Evolutionary conservation across 2,888 invertebrate genomes (phyloP), one percentile per base, ranked within the genome.

Genomic region (Nomada flava): DNA sequence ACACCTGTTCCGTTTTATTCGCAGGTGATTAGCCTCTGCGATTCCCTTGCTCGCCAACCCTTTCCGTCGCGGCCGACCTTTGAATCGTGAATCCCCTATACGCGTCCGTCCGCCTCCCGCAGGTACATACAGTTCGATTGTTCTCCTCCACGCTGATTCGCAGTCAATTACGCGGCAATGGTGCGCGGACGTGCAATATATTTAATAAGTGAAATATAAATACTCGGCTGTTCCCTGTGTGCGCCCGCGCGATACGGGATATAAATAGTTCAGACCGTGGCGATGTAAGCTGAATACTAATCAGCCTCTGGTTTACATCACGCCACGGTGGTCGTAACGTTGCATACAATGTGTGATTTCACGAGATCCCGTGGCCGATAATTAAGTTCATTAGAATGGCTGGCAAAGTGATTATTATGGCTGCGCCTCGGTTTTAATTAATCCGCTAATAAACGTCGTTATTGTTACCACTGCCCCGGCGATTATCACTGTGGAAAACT

Each of bases 351-450:
- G 86, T 77, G 79, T 47, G 84, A 86, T 86, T 82, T 65, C 63
- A 67, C 79, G 84, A 81, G 84, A 76, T 84, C 73, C 69, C 62
- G 73, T 29, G 75, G 73, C 52, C 75, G 86, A 86, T 86, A 86
- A 86, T 86, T 84, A 84, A 82, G 79, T 78, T 84, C 79, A 79
- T 79, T 82, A 82, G 65, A 86, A 84, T 86, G 67, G 79, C 76
- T 73, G 53, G 76, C 75, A 36, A 63, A 71, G 77, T 68, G 84
- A 86, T 86, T 79, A 84, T 75, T 78, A 79, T 71, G 68, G 70
- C 82, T 29, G 72, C 53, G 71, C 60, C 84, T 67, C 52, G 77
- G 77, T 62, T 77, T 84, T 86, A 86, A 86, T 86, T 86, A 86
- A 84, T 82, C 84, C 77, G 47, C 74, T 79, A 79, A 86, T 84